A percentile compares a stretch with the other conserved stretches of the same genome.
Evolutionary conservation across 2,113 vertebrate species (phyloP).

Genomic region (Oxygymnocypris stewartii): DNA sequence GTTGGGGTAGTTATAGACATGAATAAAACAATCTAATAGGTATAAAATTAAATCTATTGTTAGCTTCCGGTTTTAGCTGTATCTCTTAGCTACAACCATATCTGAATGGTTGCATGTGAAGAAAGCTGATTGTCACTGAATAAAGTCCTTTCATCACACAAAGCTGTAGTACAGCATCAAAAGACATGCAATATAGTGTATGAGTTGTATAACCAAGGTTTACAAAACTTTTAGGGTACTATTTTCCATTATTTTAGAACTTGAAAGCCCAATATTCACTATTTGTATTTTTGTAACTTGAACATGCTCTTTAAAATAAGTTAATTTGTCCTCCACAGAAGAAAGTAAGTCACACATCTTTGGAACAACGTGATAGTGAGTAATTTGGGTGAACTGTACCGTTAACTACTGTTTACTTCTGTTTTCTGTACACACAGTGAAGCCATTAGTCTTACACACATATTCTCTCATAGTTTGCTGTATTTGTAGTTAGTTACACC

Average conservation of each 20-base stretch:
- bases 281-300: neutral
- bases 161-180: neutral
- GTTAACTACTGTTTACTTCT: constrained; percentile 21
- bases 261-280: too few species aligned
- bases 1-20: too few species aligned
- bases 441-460: constrained; percentile 9
- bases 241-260: too few species aligned
- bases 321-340: neutral
- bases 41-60: too few species aligned
- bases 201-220: too few species aligned
- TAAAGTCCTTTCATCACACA: neutral
- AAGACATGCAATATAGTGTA: too few species aligned
- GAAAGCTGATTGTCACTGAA: too few species aligned
- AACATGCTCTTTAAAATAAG: neutral
- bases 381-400: neutral
- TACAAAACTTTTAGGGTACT: too few species aligned
- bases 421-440: neutral
- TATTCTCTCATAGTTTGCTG: neutral
- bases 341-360: neutral
- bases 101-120: too few species aligned
- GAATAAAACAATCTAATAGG: too few species aligned
- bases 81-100: too few species aligned
- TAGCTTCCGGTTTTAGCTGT: too few species aligned
- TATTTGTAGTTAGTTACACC: neutral
- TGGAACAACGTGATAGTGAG: neutral